A percentile compares a stretch with the other conserved stretches of the same genome.
These are phyloP conservation scores for Simalia tracyae DNA, from an alignment of 2,797 vertebrate genomes.

Conservation along the genomic window DNA sequence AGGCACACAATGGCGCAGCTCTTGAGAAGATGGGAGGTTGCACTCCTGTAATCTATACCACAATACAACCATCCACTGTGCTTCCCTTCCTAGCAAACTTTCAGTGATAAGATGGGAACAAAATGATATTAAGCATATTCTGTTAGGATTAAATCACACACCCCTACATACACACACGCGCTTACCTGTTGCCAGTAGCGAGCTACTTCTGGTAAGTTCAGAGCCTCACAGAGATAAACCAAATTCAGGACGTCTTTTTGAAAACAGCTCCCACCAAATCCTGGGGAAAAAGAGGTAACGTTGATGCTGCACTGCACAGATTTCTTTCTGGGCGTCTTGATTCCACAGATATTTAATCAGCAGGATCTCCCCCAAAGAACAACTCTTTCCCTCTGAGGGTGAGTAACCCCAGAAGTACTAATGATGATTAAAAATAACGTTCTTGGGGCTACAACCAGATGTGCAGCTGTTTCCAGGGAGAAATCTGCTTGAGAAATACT, in stretches of 20 bases:
- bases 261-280: conserved; percentile 98
- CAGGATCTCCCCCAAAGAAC: too few relatives aligned
- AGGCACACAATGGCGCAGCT: too few relatives aligned
- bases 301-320: neutral
- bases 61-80: too few relatives aligned
- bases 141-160: neutral
- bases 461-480: too few relatives aligned
- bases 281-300: conserved; percentile 67
- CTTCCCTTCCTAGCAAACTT: neutral
- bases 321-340: neutral
- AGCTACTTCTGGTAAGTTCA: conserved; percentile 95
- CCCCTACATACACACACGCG: neutral
- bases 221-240: conserved; percentile 95
- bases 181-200: conserved; percentile 97
- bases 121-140: neutral
- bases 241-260: conserved; percentile 97
- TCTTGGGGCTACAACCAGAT: too few relatives aligned
- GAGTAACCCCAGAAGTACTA: neutral
- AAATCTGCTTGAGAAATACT: too few relatives aligned
- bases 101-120: conserved; percentile 8
- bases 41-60: neutral
- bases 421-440: too few relatives aligned
- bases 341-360: neutral
- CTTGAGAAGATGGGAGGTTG: too few relatives aligned
- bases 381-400: neutral